Percentiles rank a stretch among this genome's conserved stretches.
phyloP scores from a whole-genome alignment of 1,140 invertebrate species.

The Drosophila pandora region DNA sequence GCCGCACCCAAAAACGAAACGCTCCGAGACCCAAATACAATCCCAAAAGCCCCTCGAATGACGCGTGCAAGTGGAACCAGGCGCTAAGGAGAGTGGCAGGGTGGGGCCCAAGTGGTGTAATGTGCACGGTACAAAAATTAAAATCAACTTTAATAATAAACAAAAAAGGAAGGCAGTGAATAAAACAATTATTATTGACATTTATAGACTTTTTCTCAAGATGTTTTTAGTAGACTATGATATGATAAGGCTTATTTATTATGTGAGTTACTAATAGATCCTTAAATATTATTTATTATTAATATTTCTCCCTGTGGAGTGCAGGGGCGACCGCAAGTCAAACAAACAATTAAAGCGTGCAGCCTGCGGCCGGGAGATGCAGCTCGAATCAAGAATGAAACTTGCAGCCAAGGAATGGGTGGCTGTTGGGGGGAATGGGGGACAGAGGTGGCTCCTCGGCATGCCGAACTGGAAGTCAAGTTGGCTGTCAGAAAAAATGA shows the following conservation, averaged over 20 bases:
- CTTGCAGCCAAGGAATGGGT: slow-evolving; percentile 19
- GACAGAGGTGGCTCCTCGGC: slow-evolving; percentile 34
- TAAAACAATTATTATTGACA: background rate
- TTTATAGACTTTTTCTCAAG: too few relatives aligned
- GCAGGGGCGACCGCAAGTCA: slow-evolving; percentile 64
- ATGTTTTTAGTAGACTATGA: too few relatives aligned
- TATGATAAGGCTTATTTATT: background rate
- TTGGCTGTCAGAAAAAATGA: slow-evolving; percentile 83
- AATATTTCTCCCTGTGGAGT: slow-evolving; percentile 17
- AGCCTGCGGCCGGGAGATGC: slow-evolving; percentile 46
- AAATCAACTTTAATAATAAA: background rate
- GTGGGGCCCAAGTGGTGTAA: background rate
- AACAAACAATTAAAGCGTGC: slow-evolving; percentile 79
- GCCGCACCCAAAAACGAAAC: slow-evolving; percentile 44
- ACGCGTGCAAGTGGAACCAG: slow-evolving; percentile 47
- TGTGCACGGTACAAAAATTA: slow-evolving; percentile 15
- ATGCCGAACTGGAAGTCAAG: slow-evolving; percentile 83
- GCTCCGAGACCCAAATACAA: slow-evolving; percentile 43
- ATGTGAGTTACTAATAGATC: background rate
- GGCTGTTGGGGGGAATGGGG: slow-evolving; percentile 2
- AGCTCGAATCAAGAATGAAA: slow-evolving; percentile 60
- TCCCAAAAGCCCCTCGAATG: slow-evolving; percentile 40
- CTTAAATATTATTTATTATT: background rate
- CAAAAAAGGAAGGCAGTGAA: background rate
- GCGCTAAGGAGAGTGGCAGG: slow-evolving; percentile 30